Evolutionary conservation across 1,140 invertebrate genomes (phyloP), one percentile per base, ranked within the genome.

Genomic region (Ctenoplectra terminalis): DNA sequence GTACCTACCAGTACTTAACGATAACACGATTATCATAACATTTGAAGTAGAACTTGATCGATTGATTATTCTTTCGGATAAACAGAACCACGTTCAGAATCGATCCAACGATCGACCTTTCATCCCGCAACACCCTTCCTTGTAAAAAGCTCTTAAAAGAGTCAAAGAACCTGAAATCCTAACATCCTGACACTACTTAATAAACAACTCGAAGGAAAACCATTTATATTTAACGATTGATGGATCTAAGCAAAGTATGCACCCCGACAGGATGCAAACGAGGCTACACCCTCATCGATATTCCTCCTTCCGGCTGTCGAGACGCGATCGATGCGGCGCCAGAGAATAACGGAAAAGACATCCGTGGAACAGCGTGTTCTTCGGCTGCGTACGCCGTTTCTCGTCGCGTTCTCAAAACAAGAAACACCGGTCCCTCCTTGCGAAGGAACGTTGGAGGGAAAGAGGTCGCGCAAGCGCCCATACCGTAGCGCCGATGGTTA

Each of bases 391-490:
- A 34, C 56, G 23, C 31, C 9, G 34, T 64, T 66, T 56, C 37
- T 58, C 64, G 2, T 69, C 29, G 17, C 13, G 37, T 50, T 8
- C 13, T 60, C 26, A 56, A 63, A 74, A 82, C 77, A 54, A 78
- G 54, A 63, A 72, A 58, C n/a, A 46, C 63, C 26, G 40, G 26
- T 82, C 54, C 63, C 40, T 70, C 17, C 40, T 63, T 43, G 17
- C 34, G 20, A 11, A 60, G 31, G 43, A 15, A 34, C 48, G 64
- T 64, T 50, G 54, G 76, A 82, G 81, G 84, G 75, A 69, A 85
- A 70, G 82, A 85, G 83, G 82, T 87, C 86, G 90, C 90, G 90
- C 90, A 91, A 67, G 90, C 90, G 90, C 89, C 69, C 29, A 56
- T 77, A n/a, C 72, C 74, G 34, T 66, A 71, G 26, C 56, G 82